phyloP scores from a whole-genome alignment of 2,797 vertebrate genomes.

The Natrix natrix region DNA sequence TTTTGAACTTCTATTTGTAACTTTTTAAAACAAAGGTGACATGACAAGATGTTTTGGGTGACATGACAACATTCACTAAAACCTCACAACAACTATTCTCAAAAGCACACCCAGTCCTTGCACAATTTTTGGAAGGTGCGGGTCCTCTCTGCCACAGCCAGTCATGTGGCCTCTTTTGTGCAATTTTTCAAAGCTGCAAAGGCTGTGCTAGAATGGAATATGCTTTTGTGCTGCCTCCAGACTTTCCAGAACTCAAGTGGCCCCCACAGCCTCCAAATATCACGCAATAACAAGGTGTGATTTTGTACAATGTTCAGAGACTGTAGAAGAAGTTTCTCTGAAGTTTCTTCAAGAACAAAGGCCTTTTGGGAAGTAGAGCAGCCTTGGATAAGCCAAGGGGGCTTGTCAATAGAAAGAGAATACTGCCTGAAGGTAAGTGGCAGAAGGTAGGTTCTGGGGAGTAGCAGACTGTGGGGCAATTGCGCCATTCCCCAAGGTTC shows the following conservation, averaged over 20 bases:
- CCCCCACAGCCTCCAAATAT: background rate
- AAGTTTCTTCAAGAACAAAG: background rate
- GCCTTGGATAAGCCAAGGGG: background rate
- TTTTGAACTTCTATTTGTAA: background rate
- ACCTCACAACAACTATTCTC: background rate
- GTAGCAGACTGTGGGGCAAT: background rate
- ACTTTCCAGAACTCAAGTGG: background rate
- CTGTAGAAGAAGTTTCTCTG: background rate
- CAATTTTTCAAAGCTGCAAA: background rate
- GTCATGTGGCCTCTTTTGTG: background rate
- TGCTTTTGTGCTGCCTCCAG: background rate
- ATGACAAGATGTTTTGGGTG: background rate
- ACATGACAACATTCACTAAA: background rate
- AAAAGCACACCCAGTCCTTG: background rate
- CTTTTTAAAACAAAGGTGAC: background rate
- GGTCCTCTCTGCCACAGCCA: background rate
- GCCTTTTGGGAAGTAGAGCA: background rate
- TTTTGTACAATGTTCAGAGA: background rate
- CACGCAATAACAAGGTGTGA: background rate
- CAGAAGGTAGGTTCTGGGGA: background rate
- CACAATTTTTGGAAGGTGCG: background rate
- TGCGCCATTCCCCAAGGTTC: background rate
- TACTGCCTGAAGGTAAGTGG: background rate
- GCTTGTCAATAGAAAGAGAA: background rate
- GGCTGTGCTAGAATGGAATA: background rate